phyloP scores from a whole-genome alignment of 2,113 vertebrate species.

The Crotalus viridis region DNA sequence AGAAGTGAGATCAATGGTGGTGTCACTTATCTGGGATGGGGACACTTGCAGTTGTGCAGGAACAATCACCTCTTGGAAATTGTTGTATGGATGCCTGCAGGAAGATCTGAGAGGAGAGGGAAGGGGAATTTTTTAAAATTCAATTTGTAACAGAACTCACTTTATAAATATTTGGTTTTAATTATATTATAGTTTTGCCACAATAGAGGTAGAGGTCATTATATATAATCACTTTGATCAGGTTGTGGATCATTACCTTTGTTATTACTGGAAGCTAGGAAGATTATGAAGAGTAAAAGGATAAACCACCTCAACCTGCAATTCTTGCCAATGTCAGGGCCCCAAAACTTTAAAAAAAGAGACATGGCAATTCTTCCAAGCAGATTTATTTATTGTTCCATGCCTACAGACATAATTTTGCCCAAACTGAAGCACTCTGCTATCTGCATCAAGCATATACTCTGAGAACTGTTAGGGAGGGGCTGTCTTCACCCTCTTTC shows the following conservation, averaged over 20 bases:
- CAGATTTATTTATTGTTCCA: not conserved
- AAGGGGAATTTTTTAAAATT: not conserved
- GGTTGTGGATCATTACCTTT: not conserved
- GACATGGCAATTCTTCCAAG: not conserved
- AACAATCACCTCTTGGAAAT: not conserved
- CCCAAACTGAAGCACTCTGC: not conserved
- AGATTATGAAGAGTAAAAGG: not conserved
- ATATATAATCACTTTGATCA: not conserved
- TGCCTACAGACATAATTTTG: not conserved
- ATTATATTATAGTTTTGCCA: not conserved
- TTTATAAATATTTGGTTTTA: not conserved
- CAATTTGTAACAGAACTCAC: not conserved
- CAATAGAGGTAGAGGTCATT: not conserved
- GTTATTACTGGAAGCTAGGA: not conserved
- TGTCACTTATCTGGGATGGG: not conserved
- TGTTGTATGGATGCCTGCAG: not conserved
- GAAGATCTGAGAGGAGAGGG: not conserved
- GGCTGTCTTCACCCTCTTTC: not conserved
- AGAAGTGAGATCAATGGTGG: not conserved
- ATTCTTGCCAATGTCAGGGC: not conserved
- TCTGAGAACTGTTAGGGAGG: not conserved
- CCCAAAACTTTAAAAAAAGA: not conserved
- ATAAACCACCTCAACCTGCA: not conserved
- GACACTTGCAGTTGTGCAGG: not conserved
- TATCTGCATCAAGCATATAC: not conserved